Conservation (phyloP, 1,140 invertebrate species). For the Zaprionus nigranus region DNA sequence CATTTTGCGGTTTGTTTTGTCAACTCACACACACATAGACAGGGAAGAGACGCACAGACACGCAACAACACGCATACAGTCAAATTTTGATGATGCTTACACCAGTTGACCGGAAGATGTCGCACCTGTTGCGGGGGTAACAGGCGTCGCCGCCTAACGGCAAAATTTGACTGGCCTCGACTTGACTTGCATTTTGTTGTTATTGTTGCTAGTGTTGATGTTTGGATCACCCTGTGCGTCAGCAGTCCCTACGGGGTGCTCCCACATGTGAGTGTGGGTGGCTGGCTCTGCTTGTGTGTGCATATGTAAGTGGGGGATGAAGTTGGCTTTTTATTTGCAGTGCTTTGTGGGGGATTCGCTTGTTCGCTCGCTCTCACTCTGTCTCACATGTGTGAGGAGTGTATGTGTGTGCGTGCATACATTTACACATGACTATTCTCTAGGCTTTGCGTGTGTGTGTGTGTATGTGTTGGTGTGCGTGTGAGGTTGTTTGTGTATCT, state of each 20-base stretch:
- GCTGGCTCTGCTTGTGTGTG: not conserved
- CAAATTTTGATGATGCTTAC: constrained; percentile 18
- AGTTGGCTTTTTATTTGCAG: constrained; percentile 49
- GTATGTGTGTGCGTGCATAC: constrained; percentile 41
- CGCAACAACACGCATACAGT: not conserved
- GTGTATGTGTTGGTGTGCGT: constrained; percentile 33
- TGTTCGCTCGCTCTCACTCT: constrained; percentile 12
- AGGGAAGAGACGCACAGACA: not conserved
- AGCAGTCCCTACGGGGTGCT: not conserved
- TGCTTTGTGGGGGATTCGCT: constrained; percentile 20
- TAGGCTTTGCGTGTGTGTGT: constrained; percentile 32
- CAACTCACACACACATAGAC: not conserved
- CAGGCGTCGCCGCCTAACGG: not conserved
- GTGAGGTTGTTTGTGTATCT: constrained; percentile 50
- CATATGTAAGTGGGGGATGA: constrained; percentile 42
- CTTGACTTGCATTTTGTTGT: constrained; percentile 16
- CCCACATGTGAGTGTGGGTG: not conserved
- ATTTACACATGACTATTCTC: constrained; percentile 58
- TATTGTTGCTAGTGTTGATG: constrained; percentile 9
- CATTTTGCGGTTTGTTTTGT: constrained; percentile 10
- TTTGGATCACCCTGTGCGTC: constrained; percentile 51
- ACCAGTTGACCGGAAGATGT: constrained; percentile 30
- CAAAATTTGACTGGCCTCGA: not conserved
- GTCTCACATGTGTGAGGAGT: not conserved
- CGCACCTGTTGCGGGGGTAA: constrained; percentile 41